Evolutionary conservation across 2,888 invertebrate species (phyloP), one percentile per base, ranked within the genome.

Genomic region (Drosophila suboccidentalis): DNA sequence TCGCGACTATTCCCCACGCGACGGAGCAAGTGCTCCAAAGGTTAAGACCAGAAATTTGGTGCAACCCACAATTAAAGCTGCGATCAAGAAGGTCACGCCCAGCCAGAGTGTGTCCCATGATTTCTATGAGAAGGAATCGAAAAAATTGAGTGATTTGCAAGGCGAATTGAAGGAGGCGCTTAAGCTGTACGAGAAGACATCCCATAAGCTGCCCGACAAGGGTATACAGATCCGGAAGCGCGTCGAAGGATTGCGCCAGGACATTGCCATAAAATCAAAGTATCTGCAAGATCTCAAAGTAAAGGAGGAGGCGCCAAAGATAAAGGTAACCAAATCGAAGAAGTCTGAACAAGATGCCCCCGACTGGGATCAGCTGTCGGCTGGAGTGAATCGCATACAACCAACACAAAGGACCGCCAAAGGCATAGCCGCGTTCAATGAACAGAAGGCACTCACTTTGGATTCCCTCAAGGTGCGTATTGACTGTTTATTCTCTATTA

Each of bases 401-500:
- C 92, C 93, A 2, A 85, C 73, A 0, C 78, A 89, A 32, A 91
- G 90, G 0, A 92, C 93, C 1, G 82, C 90, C 74, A 64, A 91
- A 93, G 96, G 96, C 1, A 92, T 96, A 93, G 94, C 94, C 38
- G 96, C 95, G 0, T 95, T 95, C 80, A 94, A 95, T 87, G 94
- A 94, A 3, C 95, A 96, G 84, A 95, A 95, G 71, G 93, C 94
- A 9, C 88, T 96, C 22, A 97, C 97, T 3, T 92, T 96, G 63
- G 96, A 97, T 46, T 94, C 96, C 4, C 93, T 97, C 2, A 94
- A 96, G 75, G 92, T 92, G 49, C n/a, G 74, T 58, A 19, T 22
- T 29, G 26, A 19, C n/a, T 36, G 1, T 2, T 2, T 8, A 19
- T 50, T n/a, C 17, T n/a, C 2, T 26, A 22, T 11, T n/a, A 15